Evolutionary conservation across 2,888 invertebrate genomes (phyloP), one percentile per base, ranked within the genome.

Genomic region (Napeogenes sylphis): DNA sequence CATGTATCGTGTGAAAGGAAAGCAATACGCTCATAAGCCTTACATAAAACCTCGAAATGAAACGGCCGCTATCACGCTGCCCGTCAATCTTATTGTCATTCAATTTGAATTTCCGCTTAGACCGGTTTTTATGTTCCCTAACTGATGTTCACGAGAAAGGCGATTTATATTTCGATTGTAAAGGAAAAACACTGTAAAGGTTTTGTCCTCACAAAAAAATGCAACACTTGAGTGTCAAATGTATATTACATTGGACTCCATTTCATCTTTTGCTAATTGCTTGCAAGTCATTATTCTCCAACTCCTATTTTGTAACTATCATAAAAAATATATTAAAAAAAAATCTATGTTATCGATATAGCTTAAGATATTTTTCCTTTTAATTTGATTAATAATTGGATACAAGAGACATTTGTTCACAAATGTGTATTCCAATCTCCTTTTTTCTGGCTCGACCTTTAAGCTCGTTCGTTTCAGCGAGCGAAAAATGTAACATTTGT

Each of bases 41-140:
- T 71, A 74, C 73, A 74, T 76, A 77, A 78, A 77, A 82, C 80
- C 80, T 81, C 79, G 79, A 78, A 82, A 83, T 83, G 85, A 83
- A 84, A 84, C 76, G 79, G 83, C 78, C 76, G 82, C 80, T 85
- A 85, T 87, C 84, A 79, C 77, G 74, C 78, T 76, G 79, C 81
- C 84, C 87, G 87, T 87, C 88, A 85, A 87, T 88, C 87, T 86
- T 87, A 87, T 87, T 87, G 87, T 89, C 87, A 84, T 87, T 87
- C 87, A 84, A 87, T 87, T 89, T 87, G 85, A 87, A 87, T 87
- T 86, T 85, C 82, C 83, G 79, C 83, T 78, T 80, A 78, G 81
- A 76, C 75, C 79, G 77, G 79, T 82, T 85, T 85, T 85, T 85
- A 81, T 74, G 74, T 69, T 76, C 76, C 75, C 71, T 68, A 69